Conservation (phyloP, 2,797 vertebrate genomes). For the Sciurus carolinensis region DNA sequence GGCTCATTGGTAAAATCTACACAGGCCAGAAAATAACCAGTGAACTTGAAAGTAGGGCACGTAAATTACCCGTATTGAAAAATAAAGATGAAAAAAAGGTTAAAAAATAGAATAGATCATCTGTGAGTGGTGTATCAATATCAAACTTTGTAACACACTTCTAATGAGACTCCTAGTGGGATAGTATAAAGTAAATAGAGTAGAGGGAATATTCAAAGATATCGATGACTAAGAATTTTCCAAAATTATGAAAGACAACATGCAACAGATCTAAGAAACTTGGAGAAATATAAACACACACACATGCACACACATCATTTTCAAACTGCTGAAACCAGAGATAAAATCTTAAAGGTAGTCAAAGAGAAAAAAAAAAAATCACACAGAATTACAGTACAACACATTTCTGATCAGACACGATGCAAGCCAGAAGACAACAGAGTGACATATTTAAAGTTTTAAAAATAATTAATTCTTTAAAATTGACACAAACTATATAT, state of each 20-base stretch:
- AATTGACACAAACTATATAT: not conserved
- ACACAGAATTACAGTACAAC: not conserved
- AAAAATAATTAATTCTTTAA: not conserved
- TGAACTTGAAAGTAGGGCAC: not conserved
- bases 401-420: not conserved
- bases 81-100: not conserved
- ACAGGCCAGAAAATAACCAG: not conserved
- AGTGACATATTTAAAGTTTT: not conserved
- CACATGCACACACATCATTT: too few species aligned
- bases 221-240: not conserved
- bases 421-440: not conserved
- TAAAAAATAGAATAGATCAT: not conserved
- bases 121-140: not conserved
- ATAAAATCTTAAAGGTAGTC: not conserved
- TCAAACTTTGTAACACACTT: not conserved
- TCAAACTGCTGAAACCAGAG: not conserved
- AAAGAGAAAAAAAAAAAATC: not conserved
- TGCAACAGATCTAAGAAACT: not conserved
- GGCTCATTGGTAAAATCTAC: not conserved
- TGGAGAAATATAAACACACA: not conserved
- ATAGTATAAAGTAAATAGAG: not conserved
- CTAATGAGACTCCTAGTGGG: not conserved
- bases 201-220: not conserved
- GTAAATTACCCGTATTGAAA: not conserved
- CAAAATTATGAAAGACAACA: slow-evolving; percentile 9